A percentile compares a stretch with the other conserved stretches of the same genome.
Conservation (phyloP, 1,140 invertebrate genomes). For the Papilio dardanus region DNA sequence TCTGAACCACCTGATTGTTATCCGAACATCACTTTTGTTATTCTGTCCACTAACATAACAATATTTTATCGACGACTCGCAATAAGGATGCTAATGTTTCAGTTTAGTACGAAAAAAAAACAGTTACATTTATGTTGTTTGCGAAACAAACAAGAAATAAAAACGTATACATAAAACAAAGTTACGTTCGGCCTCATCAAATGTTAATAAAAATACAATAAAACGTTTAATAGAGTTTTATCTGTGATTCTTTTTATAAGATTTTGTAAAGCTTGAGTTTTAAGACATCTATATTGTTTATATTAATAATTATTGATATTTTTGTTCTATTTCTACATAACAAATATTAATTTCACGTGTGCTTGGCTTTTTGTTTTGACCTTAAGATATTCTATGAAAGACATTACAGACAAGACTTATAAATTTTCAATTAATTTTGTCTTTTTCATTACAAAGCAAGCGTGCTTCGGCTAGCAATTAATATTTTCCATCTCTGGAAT, state of each 20-base stretch:
- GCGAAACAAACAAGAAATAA: conserved; percentile 20
- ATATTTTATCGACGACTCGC: background rate
- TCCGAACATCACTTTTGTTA: background rate
- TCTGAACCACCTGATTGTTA: no score
- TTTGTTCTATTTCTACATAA: no score
- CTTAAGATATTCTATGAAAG: background rate
- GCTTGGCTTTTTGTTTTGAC: background rate
- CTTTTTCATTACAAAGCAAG: background rate
- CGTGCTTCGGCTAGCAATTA: background rate
- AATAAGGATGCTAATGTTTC: background rate
- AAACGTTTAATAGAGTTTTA: background rate
- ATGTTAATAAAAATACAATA: background rate
- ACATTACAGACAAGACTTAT: background rate
- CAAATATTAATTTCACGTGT: background rate
- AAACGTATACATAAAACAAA: background rate
- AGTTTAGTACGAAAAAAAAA: background rate
- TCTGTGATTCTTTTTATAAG: background rate
- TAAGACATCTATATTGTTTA: background rate
- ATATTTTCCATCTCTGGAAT: background rate
- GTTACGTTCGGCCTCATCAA: background rate
- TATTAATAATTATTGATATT: no score
- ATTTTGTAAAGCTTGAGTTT: background rate
- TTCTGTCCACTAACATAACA: background rate
- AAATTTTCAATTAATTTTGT: background rate
- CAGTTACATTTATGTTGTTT: conserved; percentile 16